Evolutionary conservation across 2,888 invertebrate genomes (phyloP), one percentile per base, ranked within the genome.

Genomic region (Rhimphoctona megacephalus): DNA sequence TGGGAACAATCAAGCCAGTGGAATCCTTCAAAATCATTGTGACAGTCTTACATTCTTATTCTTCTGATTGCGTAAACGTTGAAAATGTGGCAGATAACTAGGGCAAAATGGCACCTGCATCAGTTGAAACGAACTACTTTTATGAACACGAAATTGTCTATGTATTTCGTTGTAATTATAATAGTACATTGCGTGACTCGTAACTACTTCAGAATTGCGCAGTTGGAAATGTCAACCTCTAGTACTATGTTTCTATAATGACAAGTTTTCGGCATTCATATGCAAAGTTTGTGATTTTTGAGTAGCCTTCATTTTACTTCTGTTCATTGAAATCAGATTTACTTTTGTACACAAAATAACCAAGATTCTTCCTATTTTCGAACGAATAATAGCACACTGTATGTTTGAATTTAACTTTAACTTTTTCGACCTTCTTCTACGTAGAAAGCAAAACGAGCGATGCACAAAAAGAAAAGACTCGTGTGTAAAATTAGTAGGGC

Each of bases 11-110:
- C 78, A 22, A 69, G 54, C 6, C 1, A 25, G 33, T 43, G 66
- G 19, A 39, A 25, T 67, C 25, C 17, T 36, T 66, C 49, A 30
- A 54, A 67, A 78, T 78, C 52, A 43, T 54, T 25, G 36, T 39
- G 54, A 43, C 49, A 22, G 1, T 39, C 17, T 67, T 25, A 64
- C 17, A 25, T 54, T 67, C 9, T 8, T 7, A 30, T 25, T 30
- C 36, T 25, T 22, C 17, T 54, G 61, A 39, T 25, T 43, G 9
- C 36, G 19, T n/a, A 25, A 25, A 25, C 11, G 25, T 57, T 11
- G 17, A 1, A 49, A 49, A 49, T n/a, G 19, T 49, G 49, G 1
- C 49, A 49, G n/a, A 49, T n/a, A 19, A 49, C 49, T 49, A 7
- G 19, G 19, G 0, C 49, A 19, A 49, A 25, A 11, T 57, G 57